Evolutionary conservation across 1,140 invertebrate species (phyloP).

Genomic region (Drosophila nasuta): DNA sequence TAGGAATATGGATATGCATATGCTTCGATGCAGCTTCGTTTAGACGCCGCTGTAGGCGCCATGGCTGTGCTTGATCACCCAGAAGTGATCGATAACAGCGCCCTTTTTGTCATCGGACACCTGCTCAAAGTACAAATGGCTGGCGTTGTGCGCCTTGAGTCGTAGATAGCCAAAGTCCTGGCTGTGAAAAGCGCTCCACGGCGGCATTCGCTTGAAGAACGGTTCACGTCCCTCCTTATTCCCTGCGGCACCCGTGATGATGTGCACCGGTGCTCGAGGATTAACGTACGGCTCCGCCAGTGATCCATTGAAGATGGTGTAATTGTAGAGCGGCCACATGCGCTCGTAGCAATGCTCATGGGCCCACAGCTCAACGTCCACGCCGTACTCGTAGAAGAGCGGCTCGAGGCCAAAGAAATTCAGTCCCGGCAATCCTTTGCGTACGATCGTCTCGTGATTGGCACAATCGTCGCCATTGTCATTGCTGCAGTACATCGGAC

Average conservation of each 20-base stretch:
- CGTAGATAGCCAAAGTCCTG: slow-evolving; percentile 96
- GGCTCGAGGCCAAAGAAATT: slow-evolving; percentile 92
- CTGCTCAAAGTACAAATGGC: slow-evolving; percentile 97
- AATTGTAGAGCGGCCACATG: slow-evolving; percentile 96
- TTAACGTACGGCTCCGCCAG: slow-evolving; percentile 92
- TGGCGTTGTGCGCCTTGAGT: slow-evolving; percentile 91
- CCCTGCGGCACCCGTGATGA: slow-evolving; percentile 96
- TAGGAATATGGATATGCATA: not conserved
- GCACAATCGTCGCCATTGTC: slow-evolving; percentile 94
- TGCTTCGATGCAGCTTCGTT: not conserved
- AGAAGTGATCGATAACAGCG: slow-evolving; percentile 90
- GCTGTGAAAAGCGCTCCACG: slow-evolving; percentile 80
- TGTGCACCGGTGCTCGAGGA: slow-evolving; percentile 95
- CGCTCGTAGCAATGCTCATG: slow-evolving; percentile 98
- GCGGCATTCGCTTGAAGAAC: slow-evolving; percentile 79
- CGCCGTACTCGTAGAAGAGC: slow-evolving; percentile 94
- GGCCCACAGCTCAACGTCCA: slow-evolving; percentile 97
- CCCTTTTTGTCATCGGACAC: slow-evolving; percentile 93
- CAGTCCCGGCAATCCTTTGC: slow-evolving; percentile 90
- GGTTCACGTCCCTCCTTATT: slow-evolving; percentile 88
- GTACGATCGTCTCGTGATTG: slow-evolving; percentile 89
- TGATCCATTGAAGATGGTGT: slow-evolving; percentile 93
- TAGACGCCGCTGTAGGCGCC: slow-evolving; percentile 60
- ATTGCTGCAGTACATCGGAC: slow-evolving; percentile 99
- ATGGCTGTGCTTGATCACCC: slow-evolving; percentile 90